Base-by-base conservation (phyloP, 2,113 vertebrate species). In the Muntiacus muntjak region DNA sequence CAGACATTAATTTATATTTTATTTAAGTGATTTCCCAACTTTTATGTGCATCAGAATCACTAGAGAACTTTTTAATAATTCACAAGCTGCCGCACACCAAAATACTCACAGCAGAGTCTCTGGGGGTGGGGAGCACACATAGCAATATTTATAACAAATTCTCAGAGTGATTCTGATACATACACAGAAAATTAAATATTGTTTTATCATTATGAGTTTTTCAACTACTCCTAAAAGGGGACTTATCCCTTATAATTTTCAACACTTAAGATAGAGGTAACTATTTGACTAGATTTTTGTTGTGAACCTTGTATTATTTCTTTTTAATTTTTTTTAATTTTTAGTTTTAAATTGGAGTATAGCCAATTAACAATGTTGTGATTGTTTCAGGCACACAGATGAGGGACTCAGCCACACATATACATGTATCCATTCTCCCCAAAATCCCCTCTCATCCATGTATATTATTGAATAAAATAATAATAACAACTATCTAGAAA, bases 11-110 rank as follows among this genome's bases (percentile, higher is more conserved):
- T 58, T 64, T 90, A 52, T 60, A 86, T 97, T 84, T 94, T 83
- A 95, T 79, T 87, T 55, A 95, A 95, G 64, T 54, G 55, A 62
- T 78, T 96, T 91, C 81, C 58, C 62, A 97, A 89, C 23, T 93
- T 87, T 74, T 43, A 58, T 19, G 5, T 82, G 7, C 50, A 76
- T 74, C 88, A 84, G 67, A 86, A 93, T 87, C 86, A 96, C 71
- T 87, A 43, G 64, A 94, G 47, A 60, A 79, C 25, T 87, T 89
- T 52, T 23, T 58, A 82, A 47, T 52, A 52, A 83, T 94, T 84
- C 19, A 93, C 50, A 71, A 62, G n/a, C 28, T 79, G 54, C 15
- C 43, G 28, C 26, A 54, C 23, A 52, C n/a, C 9, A 40, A 81
- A 87, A 76, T 36, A 78, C 36, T 87, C 26, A 16, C 33, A 62